These are phyloP conservation scores for Erythrocercus mccallii DNA, from an alignment of 2,113 vertebrate species.

Conservation along the genomic window DNA sequence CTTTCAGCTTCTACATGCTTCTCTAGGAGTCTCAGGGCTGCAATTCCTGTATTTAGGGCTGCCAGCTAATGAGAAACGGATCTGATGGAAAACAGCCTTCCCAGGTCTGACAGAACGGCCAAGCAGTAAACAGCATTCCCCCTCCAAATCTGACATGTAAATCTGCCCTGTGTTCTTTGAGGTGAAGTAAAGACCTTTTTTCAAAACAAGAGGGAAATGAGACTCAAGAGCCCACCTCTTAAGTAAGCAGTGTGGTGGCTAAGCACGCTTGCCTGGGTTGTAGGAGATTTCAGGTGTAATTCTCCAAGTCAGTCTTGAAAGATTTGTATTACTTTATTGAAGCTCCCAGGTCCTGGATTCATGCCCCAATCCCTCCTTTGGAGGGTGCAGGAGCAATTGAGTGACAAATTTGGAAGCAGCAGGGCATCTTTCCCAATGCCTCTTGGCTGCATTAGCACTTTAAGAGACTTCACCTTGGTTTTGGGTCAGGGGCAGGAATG, in stretches of 20 bases:
- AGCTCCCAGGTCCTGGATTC: background rate
- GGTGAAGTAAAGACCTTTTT: background rate
- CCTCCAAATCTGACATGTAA: background rate
- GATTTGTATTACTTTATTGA: background rate
- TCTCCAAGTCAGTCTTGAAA: background rate
- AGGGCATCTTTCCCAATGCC: background rate
- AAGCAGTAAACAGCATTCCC: background rate
- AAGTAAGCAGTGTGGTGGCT: background rate
- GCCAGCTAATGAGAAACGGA: background rate
- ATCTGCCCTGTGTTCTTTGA: background rate
- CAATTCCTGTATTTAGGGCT: background rate
- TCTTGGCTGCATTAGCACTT: slow-evolving; percentile 38
- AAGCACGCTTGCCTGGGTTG: background rate
- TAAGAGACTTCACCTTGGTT: background rate
- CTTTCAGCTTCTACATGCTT: background rate
- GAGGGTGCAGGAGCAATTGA: background rate
- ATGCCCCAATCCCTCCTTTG: background rate
- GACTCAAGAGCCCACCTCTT: background rate
- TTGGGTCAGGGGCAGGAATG: background rate
- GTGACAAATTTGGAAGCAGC: background rate
- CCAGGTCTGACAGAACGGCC: background rate
- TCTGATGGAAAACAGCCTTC: background rate
- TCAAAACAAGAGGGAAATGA: background rate
- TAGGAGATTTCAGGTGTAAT: background rate
- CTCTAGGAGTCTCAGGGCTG: background rate